phyloP scores from a whole-genome alignment of 2,888 invertebrate species.

The Polyommatus icarus region DNA sequence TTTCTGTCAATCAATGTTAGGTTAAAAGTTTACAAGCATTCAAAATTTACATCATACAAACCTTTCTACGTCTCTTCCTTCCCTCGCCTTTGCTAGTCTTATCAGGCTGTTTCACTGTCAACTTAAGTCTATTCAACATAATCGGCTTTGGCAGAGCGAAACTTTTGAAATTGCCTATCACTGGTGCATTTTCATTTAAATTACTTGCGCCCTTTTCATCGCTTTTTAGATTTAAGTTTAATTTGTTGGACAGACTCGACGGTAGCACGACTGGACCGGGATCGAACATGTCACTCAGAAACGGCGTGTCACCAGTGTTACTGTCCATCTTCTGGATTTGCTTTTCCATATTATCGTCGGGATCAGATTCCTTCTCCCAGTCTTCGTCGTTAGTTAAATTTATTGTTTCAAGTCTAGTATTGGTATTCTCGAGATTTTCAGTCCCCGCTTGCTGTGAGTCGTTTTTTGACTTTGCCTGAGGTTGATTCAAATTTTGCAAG shows the following conservation, averaged over 20 bases:
- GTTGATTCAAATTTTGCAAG: slow-evolving; percentile 63
- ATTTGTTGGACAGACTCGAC: slow-evolving; percentile 55
- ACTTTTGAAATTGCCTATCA: slow-evolving; percentile 76
- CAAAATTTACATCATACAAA: slow-evolving; percentile 55
- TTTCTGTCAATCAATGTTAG: neutral
- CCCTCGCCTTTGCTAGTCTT: slow-evolving; percentile 54
- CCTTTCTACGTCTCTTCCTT: slow-evolving; percentile 64
- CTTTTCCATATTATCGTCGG: slow-evolving; percentile 67
- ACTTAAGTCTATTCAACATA: slow-evolving; percentile 70
- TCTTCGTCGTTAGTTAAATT: slow-evolving; percentile 73
- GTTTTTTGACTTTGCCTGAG: slow-evolving; percentile 34
- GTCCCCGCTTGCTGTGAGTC: slow-evolving; percentile 37
- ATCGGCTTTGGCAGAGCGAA: slow-evolving; percentile 76
- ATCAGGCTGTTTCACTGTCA: slow-evolving; percentile 63
- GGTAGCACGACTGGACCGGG: slow-evolving; percentile 64
- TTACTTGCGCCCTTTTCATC: slow-evolving; percentile 49
- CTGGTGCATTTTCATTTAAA: slow-evolving; percentile 60
- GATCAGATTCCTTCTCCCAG: slow-evolving; percentile 68
- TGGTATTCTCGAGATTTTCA: slow-evolving; percentile 26
- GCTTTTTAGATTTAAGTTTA: slow-evolving; percentile 59
- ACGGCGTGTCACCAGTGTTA: slow-evolving; percentile 66
- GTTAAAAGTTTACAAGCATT: neutral
- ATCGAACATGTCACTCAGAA: slow-evolving; percentile 75
- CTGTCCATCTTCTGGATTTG: slow-evolving; percentile 65
- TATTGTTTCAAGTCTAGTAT: slow-evolving; percentile 56